Conservation (phyloP, 2,797 vertebrate genomes). For the Xiphophorus birchmanni region DNA sequence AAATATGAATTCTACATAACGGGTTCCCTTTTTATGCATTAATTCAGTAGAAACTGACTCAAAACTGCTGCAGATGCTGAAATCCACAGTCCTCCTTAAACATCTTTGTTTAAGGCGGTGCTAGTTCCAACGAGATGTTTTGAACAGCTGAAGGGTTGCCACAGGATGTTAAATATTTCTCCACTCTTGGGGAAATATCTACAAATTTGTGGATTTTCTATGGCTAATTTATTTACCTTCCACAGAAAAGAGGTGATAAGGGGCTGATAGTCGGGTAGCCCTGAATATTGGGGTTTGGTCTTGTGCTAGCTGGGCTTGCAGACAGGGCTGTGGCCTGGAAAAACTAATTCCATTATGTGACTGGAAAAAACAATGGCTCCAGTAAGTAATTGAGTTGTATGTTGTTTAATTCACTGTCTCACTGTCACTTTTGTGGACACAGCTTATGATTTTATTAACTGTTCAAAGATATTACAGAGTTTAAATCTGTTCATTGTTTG, state of each 20-base stretch:
- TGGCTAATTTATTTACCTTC: too few species aligned
- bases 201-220: too few species aligned
- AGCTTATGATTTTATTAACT: conserved; percentile 17
- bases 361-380: background rate
- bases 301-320: background rate
- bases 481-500: conserved; percentile 7
- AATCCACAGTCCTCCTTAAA: background rate
- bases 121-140: too few species aligned
- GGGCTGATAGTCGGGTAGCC: background rate
- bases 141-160: too few species aligned
- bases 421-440: background rate
- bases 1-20: too few species aligned
- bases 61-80: background rate
- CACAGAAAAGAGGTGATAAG: too few species aligned
- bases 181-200: too few species aligned
- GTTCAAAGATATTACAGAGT: conserved; percentile 13
- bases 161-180: too few species aligned
- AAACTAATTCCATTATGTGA: background rate
- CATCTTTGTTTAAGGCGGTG: too few species aligned
- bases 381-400: background rate
- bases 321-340: background rate
- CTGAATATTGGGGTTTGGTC: background rate
- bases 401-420: background rate
- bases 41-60: background rate
- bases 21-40: background rate